Base-by-base conservation (phyloP, 2,113 vertebrate genomes). In the Lepisosteus oculatus region DNA sequence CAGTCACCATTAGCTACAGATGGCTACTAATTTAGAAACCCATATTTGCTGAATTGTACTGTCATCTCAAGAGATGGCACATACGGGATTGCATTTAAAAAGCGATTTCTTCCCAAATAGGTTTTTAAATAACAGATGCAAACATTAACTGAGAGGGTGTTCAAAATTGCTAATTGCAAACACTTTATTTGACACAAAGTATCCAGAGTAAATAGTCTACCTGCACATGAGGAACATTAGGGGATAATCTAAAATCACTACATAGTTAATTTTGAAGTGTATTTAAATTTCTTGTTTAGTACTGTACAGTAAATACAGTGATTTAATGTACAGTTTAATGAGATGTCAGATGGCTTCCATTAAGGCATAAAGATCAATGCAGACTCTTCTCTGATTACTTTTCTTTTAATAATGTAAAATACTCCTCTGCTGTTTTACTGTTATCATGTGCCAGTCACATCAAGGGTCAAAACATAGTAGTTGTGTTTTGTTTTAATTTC, bases 91-190 rank as follows among this genome's bases (percentile, higher is more conserved):
- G 78, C 81, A 87, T 89, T 92, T 84, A 84, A 86, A 85, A 88
- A 86, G 78, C 80, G 86, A 90, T 90, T 87, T 82, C 75, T 78
- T 77, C 76, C 89, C 76, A 80, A 88, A 88, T 79, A 83, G 82
- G 74, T 88, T 93, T 92, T 90, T 87, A 84, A 88, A 87, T 85
- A 93, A 85, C 90, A 90, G 88, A 89, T 90, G 82, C 79, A 92
- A 83, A 80, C 87, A 90, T 86, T 91, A 90, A 89, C 71, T 81
- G 81, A 67, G 76, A 89, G 86, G 85, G 77, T 79, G 77, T 72
- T 76, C 77, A 82, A 79, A 80, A 88, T 65, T 41, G 62, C 2
- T 12, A 65, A 41, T 43, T 65, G 62, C 29, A 65, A 59, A 41
- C 62, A 64, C 62, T 64, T 64, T 64, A 64, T 64, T 64, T 64